Base-by-base conservation (phyloP, 2,888 invertebrate genomes). In the Eutolmus rufibarbis region DNA sequence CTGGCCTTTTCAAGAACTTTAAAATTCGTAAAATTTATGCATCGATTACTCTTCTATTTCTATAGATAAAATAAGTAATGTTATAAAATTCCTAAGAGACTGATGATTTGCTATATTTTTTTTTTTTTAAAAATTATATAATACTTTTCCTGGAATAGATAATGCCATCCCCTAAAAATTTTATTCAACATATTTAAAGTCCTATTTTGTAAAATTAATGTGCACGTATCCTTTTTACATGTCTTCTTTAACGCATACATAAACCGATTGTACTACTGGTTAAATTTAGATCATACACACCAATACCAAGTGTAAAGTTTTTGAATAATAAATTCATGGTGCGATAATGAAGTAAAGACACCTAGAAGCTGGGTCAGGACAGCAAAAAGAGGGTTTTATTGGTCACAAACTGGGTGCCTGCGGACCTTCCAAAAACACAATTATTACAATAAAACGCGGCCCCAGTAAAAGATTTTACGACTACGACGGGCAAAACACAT, bases 401-500 rank as follows among this genome's bases (percentile, higher is more conserved):
- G 40, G 37, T 37, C 76, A 76, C 76, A 76, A 76, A 76, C 66
- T 12, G 66, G 28, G 37, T 28, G n/a, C 76, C 16, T 28, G n/a
- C 23, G 66, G 66, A 66, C 66, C 37, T 14, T 76, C 37, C 43
- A 46, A 46, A 81, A 77, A 81, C 46, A 81, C 81, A 56, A 31
- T 37, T 40, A 40, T 40, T 78, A 43, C 78, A 78, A 43, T 46
- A 40, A 46, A 37, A 78, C 78, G 23, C 76, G 74, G 34, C 34
- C 14, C n/a, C 78, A 78, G 78, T 78, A 78, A 78, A 19, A 78
- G 37, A 78, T 23, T 46, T 78, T 78, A 78, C 19, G 43, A 43
- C 78, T 46, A 76, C 76, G 28, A 76, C 76, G 76, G 40, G n/a
- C 37, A 14, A 76, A 76, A 76, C 76, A 76, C 76, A 76, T 43